Evolutionary conservation across 2,797 vertebrate genomes (phyloP).

Genomic region (Danio kyathit): DNA sequence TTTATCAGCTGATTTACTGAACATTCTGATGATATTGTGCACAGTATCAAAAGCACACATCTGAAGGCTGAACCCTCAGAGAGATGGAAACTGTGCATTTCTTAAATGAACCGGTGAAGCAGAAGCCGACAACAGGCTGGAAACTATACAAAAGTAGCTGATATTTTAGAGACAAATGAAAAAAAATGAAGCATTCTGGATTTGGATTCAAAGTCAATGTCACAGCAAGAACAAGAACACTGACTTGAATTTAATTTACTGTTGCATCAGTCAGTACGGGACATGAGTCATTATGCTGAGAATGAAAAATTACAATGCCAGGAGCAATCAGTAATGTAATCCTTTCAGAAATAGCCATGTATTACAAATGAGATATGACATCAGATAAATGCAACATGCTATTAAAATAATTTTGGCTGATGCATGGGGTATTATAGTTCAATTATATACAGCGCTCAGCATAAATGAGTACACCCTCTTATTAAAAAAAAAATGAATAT

Average conservation of each 20-base stretch:
- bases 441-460: too few species aligned
- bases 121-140: neutral
- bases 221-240: neutral
- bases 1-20: too few species aligned
- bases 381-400: constrained; percentile 1
- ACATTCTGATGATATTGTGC: too few species aligned
- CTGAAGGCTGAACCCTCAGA: neutral
- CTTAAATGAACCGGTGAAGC: constrained; percentile 8
- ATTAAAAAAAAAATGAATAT: too few species aligned
- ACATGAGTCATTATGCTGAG: neutral
- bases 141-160: neutral
- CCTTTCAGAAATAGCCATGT: neutral
- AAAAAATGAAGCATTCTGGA: neutral
- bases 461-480: too few species aligned
- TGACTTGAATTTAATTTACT: neutral
- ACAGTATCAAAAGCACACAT: neutral
- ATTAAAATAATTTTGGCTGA: neutral
- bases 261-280: neutral
- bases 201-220: neutral
- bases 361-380: neutral
- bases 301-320: neutral
- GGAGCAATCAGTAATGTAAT: neutral
- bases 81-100: constrained; percentile 6
- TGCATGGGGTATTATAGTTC: neutral
- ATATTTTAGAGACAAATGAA: neutral